Base-by-base conservation (phyloP, 1,140 invertebrate species). In the Drosophila sechellia region DNA sequence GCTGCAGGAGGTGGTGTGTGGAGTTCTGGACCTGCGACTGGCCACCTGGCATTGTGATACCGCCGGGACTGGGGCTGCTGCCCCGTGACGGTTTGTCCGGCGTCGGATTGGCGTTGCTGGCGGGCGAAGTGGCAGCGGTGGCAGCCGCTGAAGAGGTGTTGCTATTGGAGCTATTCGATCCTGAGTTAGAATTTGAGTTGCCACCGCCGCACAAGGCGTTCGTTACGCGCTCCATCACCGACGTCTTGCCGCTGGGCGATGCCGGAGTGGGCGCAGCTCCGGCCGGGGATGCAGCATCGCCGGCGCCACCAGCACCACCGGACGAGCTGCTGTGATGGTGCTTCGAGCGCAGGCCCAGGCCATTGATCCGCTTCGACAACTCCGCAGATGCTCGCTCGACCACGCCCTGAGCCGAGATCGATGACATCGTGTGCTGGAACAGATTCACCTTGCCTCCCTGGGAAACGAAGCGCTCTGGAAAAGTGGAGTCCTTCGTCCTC, bases 311-410 rank as follows among this genome's bases (percentile, higher is more conserved):
- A 92, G 31, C 92, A 93, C 52, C 50, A 52, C 69, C 70, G 93
- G 60, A 48, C 34, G 69, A 61, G 58, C 94, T 93, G 81, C 94
- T 93, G 80, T 93, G 92, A 73, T 93, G 93, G 90, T 95, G 95
- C 83, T 96, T 95, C 65, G 95, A 94, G 68, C 96, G 94, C 72
- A 97, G 93, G 25, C 96, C 95, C 83, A 97, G 93, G 35, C 96
- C 96, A 90, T 96, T 97, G 93, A 97, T 97, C 75, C 97, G 95
- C 84, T 97, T 97, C 56, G 96, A 96, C 60, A 97, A 93, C 93
- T 97, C 96, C 56, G 96, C 96, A 74, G 96, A 97, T 78, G 96
- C 96, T 80, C 96, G 94, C 93, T 98, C 97, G 91, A 97, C 96
- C 84, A 97, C 96, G 74, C 91, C 91, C 68, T 92, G 91, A 59